Evolutionary conservation across 2,797 vertebrate genomes (phyloP), one percentile per base, ranked within the genome.

Genomic region (Macropus fuliginosus): DNA sequence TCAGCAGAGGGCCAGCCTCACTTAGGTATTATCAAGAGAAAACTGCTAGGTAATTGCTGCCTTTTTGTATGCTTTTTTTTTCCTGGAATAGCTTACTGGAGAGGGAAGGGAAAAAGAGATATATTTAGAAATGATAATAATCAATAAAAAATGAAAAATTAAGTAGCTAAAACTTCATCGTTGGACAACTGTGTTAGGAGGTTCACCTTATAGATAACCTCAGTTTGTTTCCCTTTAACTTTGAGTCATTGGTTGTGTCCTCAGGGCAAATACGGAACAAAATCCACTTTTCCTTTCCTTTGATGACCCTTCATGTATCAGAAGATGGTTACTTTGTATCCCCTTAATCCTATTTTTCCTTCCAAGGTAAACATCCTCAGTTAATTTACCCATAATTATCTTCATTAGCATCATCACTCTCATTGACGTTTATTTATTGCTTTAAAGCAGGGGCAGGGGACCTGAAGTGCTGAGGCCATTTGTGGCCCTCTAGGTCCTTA

Each of bases 11-110:
- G 54, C 56, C 94, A 55, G 94, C 27, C 54, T 54, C 94, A 92
- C 54, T 94, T 96, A 59, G 2, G 94, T 94, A 55, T 95, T 87
- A n/a, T 91, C 56, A 6, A 12, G 96, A 96, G 96, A 97, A 97
- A 96, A 55, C 91, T 81, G 92, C 50, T 92, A 94, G 94, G 91
- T 97, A 59, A 96, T 91, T 18, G 0, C 55, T 94, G 3, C 92
- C 40, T 0, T 89, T 96, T 96, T 57, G 50, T 31, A 27, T 87
- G 74, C 74, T 21, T 6, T 74, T 74, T 62, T 40, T 74, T 74
- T 50, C 40, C 40, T 87, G 66, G n/a, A 40, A 18, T 74, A 74
- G n/a, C n/a, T 74, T 1, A 29, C 50, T 31, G 4, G 54, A 74
- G 54, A 91, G 28, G 52, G 28, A 55, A 54, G 28, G 52, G 13